Evolutionary conservation across 2,888 invertebrate genomes (phyloP).

Genomic region (Drepanosiphum platanoidis): DNA sequence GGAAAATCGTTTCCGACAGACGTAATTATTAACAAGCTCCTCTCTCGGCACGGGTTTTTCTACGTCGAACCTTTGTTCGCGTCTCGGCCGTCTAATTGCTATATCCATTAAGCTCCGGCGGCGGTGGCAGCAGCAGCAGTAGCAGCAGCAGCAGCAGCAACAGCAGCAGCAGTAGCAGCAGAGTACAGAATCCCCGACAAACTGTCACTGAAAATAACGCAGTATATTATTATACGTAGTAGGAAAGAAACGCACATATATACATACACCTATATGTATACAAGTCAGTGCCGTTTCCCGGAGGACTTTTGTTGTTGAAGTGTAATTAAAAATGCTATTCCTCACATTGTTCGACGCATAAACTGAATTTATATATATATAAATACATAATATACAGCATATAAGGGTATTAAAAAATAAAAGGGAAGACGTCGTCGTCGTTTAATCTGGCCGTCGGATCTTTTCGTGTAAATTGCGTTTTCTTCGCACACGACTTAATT

Average conservation of each 20-base stretch:
- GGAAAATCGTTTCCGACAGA: neutral
- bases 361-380: neutral
- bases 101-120: conserved; percentile 36
- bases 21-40: conserved; percentile 4
- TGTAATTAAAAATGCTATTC: conserved; percentile 42
- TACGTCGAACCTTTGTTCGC: conserved; percentile 5
- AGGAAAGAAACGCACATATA: neutral
- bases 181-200: conserved; percentile 19
- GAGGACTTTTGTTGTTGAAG: conserved; percentile 26
- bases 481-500: conserved; percentile 6
- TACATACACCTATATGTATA: neutral
- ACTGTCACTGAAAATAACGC: conserved; percentile 39
- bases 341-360: conserved; percentile 2
- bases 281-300: neutral
- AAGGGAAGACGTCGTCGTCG: neutral
- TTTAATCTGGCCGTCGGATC: conserved; percentile 29
- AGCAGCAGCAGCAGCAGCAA: too few relatives aligned
- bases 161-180: too few relatives aligned
- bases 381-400: neutral
- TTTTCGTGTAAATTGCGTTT: conserved; percentile 7
- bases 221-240: neutral
- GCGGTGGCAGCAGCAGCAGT: too few relatives aligned
- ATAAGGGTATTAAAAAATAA: neutral
- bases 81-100: conserved; percentile 40
- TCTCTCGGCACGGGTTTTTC: conserved; percentile 5